Conservation (phyloP, 2,797 vertebrate genomes). For the Alauda arvensis region DNA sequence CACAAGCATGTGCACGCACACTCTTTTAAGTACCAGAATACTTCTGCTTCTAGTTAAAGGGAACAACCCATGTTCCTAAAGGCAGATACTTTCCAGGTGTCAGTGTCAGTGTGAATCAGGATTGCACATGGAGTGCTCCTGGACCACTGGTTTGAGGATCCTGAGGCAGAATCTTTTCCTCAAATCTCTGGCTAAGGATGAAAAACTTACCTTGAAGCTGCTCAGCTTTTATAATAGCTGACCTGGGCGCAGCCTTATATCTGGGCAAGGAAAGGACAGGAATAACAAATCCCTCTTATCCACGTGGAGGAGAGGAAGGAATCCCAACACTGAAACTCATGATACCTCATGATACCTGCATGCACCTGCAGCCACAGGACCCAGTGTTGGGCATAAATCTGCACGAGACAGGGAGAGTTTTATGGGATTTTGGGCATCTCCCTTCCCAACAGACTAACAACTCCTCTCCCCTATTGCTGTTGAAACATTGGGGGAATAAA, state of each 20-base stretch:
- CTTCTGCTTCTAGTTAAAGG: neutral
- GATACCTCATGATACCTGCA: no score
- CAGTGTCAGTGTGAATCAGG: neutral
- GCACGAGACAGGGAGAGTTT: neutral
- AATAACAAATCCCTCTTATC: neutral
- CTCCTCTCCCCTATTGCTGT: neutral
- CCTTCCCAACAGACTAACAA: neutral
- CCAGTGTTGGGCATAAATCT: neutral
- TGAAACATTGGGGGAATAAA: neutral
- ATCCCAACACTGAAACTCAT: neutral
- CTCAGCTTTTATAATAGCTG: neutral
- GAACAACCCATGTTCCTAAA: neutral
- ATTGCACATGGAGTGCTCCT: neutral
- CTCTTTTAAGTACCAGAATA: neutral
- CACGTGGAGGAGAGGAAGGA: neutral
- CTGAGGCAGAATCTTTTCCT: neutral
- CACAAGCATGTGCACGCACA: rapidly evolving
- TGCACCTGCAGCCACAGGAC: neutral
- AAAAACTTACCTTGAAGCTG: neutral
- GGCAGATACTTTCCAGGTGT: neutral
- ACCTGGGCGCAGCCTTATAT: neutral
- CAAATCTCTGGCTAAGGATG: neutral
- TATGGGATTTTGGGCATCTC: neutral
- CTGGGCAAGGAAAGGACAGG: neutral
- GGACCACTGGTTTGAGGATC: neutral